Base-by-base conservation (phyloP, 2,113 vertebrate species). In the Callocephalon fimbriatum region DNA sequence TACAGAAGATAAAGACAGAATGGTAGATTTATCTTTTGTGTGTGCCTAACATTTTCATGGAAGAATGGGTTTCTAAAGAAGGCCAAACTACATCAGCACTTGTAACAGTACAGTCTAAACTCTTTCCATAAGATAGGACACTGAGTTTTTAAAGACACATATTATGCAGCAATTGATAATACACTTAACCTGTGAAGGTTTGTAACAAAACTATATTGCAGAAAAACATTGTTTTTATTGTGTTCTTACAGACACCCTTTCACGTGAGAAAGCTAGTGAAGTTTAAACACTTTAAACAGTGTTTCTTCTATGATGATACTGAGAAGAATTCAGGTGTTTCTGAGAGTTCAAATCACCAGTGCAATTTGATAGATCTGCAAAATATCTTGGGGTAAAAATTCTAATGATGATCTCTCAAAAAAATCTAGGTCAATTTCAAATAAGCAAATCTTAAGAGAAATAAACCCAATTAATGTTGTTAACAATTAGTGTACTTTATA, bases 401-500 rank as follows among this genome's bases (percentile, higher is more conserved):
- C 78, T 88, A 81, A 71, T 71, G 58, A n/a, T 63, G 40, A 86
- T 88, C 15, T 92, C 47, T 80, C 70, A 70, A 51, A 7, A 97
- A 88, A 70, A 89, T 96, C 78, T 96, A 95, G 78, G 91, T 94
- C 92, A 94, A 53, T 94, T 94, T 95, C 78, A 93, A 93, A 86
- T 67, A 83, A 91, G 72, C 6, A 83, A 84, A 72, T 96, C 94
- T 96, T 95, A 94, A 63, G 90, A 97, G 92, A 96, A 97, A 97
- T 92, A 23, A 97, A 92, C 15, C 48, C 65, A 95, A 86, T 96
- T 96, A 96, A 62, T 89, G 27, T 72, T 94, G 32, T 75, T 86
- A 97, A 88, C 79, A 97, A 93, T 91, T 95, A 93, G 66, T 89
- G 32, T 90, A 61, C 11, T 78, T 15, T 78, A 51, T 84, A 95